Conservation (phyloP, 2,797 vertebrate genomes). For the Notolabrus celidotus region DNA sequence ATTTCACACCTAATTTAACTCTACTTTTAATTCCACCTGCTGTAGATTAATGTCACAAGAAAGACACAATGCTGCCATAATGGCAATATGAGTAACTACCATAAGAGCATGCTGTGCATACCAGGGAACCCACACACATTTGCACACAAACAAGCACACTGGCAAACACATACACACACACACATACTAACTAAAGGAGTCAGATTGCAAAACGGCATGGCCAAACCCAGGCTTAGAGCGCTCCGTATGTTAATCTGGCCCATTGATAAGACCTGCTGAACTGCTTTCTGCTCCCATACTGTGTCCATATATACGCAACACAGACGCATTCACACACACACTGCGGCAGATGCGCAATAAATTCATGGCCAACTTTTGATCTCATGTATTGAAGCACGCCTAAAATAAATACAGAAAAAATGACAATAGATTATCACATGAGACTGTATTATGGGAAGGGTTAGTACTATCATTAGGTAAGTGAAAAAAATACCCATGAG, state of each 20-base stretch:
- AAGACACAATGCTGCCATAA: constrained; percentile 24
- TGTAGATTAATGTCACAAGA: constrained; percentile 24
- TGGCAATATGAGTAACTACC: no score
- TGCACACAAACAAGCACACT: constrained; percentile 24
- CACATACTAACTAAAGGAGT: constrained; percentile 29
- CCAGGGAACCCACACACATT: constrained; percentile 19
- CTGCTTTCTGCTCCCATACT: constrained; percentile 65
- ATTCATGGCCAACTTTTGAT: not conserved
- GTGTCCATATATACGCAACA: constrained; percentile 26
- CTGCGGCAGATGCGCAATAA: not conserved
- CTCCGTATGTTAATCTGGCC: constrained; percentile 74
- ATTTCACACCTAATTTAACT: not conserved
- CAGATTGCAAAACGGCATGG: constrained; percentile 66
- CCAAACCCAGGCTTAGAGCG: constrained; percentile 69
- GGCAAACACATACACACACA: constrained; percentile 31
- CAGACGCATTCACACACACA: constrained; percentile 16
- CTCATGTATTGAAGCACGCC: not conserved
- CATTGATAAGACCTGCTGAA: constrained; percentile 80
- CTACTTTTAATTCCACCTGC: not conserved
- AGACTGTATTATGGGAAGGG: no score
- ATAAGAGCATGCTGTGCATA: constrained; percentile 28
- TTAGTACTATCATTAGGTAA: not conserved
- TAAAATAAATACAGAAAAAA: not conserved
- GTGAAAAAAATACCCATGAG: not conserved
- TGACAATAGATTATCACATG: not conserved